A percentile compares a stretch with the other conserved stretches of the same genome.
Evolutionary conservation across 2,113 vertebrate species (phyloP).

Genomic region (Sphaerodactylus townsendi): DNA sequence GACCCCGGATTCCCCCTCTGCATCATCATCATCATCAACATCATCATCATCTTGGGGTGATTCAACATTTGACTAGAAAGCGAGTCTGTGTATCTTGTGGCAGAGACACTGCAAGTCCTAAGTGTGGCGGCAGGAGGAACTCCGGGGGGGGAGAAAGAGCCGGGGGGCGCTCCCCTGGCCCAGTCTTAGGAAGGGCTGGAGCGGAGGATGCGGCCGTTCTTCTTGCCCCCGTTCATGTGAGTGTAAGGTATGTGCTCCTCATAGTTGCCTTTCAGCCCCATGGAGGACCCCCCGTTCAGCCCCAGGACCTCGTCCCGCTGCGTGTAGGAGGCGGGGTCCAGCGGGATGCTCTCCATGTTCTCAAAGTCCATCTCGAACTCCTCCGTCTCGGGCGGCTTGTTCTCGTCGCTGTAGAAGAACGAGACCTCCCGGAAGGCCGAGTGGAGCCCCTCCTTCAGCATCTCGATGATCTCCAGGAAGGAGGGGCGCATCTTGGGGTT

Average conservation of each 20-base stretch:
- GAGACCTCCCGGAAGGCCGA: slow-evolving; percentile 91
- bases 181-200: slow-evolving; percentile 96
- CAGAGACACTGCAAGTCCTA: slow-evolving; percentile 86
- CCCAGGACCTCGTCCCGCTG: slow-evolving; percentile 85
- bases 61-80: slow-evolving; percentile 53
- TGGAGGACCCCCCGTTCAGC: slow-evolving; percentile 83
- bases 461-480: slow-evolving; percentile 94
- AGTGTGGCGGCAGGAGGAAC: slow-evolving; percentile 83
- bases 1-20: neutral
- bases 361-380: slow-evolving; percentile 96
- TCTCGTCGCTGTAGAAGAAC: slow-evolving; percentile 98
- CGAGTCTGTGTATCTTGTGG: slow-evolving; percentile 70
- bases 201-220: slow-evolving; percentile 91
- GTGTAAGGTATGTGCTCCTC: slow-evolving; percentile 94
- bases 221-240: slow-evolving; percentile 98
- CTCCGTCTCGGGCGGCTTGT: slow-evolving; percentile 92
- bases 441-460: slow-evolving; percentile 93
- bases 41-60: slow-evolving; percentile 43
- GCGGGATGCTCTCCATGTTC: slow-evolving; percentile 97
- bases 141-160: slow-evolving; percentile 37
- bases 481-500: slow-evolving; percentile 96
- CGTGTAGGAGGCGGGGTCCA: slow-evolving; percentile 89
- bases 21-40: neutral
- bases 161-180: slow-evolving; percentile 42
- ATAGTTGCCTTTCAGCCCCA: slow-evolving; percentile 87